Percentiles rank a stretch among this genome's conserved stretches.
Evolutionary conservation across 2,888 invertebrate genomes (phyloP).

Genomic region (Autographa gamma): DNA sequence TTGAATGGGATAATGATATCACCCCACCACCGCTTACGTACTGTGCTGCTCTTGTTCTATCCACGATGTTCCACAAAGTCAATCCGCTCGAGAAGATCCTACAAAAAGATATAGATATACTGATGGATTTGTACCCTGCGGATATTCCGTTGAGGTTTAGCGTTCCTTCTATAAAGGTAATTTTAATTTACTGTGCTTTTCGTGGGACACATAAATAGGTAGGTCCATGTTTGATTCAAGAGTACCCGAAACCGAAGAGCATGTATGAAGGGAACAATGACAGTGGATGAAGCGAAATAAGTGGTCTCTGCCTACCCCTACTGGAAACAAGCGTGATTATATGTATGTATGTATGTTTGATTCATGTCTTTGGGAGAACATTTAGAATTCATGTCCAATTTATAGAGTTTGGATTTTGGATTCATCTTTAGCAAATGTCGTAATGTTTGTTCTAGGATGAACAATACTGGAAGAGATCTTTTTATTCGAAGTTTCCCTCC

Average conservation of each 20-base stretch:
- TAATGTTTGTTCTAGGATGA: slow-evolving; percentile 82
- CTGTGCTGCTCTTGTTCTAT: slow-evolving; percentile 73
- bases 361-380: too few species aligned
- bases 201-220: too few species aligned
- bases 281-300: too few species aligned
- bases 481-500: slow-evolving; percentile 77
- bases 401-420: too few species aligned
- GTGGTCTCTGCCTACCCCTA: too few species aligned
- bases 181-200: not conserved
- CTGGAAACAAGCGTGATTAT: too few species aligned
- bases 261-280: too few species aligned
- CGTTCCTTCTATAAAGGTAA: slow-evolving; percentile 87
- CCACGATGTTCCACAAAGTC: slow-evolving; percentile 80
- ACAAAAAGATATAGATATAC: slow-evolving; percentile 87
- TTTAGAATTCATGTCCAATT: too few species aligned
- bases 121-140: slow-evolving; percentile 90
- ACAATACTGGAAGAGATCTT: slow-evolving; percentile 90
- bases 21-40: slow-evolving; percentile 82
- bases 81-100: slow-evolving; percentile 88
- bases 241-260: too few species aligned
- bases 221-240: too few species aligned
- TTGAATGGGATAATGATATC: slow-evolving; percentile 81
- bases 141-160: slow-evolving; percentile 89
- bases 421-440: too few species aligned
- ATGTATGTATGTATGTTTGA: too few species aligned